Evolutionary conservation across 2,888 invertebrate genomes (phyloP), one percentile per base, ranked within the genome.

Genomic region (Syritta pipiens): DNA sequence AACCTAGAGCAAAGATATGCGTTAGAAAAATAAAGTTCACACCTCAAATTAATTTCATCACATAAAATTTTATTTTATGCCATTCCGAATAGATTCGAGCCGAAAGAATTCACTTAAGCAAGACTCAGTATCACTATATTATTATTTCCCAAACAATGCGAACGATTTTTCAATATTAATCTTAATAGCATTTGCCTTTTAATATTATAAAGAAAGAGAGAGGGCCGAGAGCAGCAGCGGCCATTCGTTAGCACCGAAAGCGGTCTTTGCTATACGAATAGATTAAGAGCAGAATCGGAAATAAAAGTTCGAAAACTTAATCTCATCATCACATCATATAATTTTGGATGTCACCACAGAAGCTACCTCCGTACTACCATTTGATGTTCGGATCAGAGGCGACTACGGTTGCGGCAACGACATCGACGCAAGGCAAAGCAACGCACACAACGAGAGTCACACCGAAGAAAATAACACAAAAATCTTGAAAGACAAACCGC

Each of bases 261-360:
- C 68, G 71, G 72, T 79, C 74, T 65, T 62, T 72, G 68, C 67
- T 74, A 46, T 55, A 79, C 62, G 67, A 79, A 62, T 79, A 79
- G 79, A 79, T 79, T 79, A 79, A 74, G 67, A 67, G 42, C 60
- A 67, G 62, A 81, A 77, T 77, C 69, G 81, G 86, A 84, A 86
- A 84, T 84, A 85, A 83, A 85, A 85, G 85, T 68, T 85, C 82
- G 83, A 85, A 86, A 84, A 86, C 84, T 86, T 86, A 85, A 86
- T 86, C 85, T 85, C 86, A 86, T 87, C 86, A 86, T 86, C 87
- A 86, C 86, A 86, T 87, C 86, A 86, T 87, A 86, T 86, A 87
- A 86, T 86, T 87, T 84, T 84, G 82, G 79, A 82, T 86, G 86
- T 87, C 86, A 87, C 86, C 83, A 87, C 86, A 85, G 83, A 75